phyloP scores from a whole-genome alignment of 92 coral and sea anemone species.

The Palythoa grandiflora region DNA sequence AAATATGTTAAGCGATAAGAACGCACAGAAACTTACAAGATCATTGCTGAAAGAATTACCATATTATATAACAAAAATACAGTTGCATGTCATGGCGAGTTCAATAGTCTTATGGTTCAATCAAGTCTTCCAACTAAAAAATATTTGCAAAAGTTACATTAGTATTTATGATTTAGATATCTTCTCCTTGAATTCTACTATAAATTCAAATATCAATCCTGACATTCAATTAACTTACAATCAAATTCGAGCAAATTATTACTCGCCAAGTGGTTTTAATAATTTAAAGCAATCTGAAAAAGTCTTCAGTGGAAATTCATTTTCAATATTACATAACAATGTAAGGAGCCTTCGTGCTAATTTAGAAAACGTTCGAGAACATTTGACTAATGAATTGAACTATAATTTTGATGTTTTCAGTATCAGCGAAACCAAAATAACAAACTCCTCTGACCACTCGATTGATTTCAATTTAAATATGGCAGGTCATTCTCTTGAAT shows the following conservation, averaged over 20 bases:
- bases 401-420: neutral
- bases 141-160: slow-evolving; percentile 34
- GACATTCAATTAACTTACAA: neutral
- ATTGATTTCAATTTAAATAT: slow-evolving; percentile 3
- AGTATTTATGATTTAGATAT: slow-evolving; percentile 51
- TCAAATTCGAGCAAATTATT: slow-evolving; percentile 25
- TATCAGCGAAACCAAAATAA: slow-evolving; percentile 10
- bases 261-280: slow-evolving; percentile 58
- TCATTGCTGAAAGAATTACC: slow-evolving; percentile 56
- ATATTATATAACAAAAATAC: slow-evolving; percentile 43
- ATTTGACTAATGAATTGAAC: neutral
- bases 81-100: slow-evolving; percentile 51
- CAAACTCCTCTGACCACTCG: slow-evolving; percentile 8
- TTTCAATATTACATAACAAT: slow-evolving; percentile 1
- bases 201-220: slow-evolving; percentile 8
- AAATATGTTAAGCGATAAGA: neutral
- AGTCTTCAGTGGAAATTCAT: slow-evolving; percentile 10
- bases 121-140: slow-evolving; percentile 40
- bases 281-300: slow-evolving; percentile 39
- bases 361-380: neutral
- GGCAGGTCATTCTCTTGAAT: neutral
- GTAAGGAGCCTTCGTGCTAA: slow-evolving; percentile 13
- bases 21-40: slow-evolving; percentile 37
- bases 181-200: slow-evolving; percentile 42
- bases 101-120: slow-evolving; percentile 36